These are phyloP conservation scores for Plumapathes pennacea DNA, from an alignment of 92 coral and sea anemone genomes.

Conservation along the genomic window DNA sequence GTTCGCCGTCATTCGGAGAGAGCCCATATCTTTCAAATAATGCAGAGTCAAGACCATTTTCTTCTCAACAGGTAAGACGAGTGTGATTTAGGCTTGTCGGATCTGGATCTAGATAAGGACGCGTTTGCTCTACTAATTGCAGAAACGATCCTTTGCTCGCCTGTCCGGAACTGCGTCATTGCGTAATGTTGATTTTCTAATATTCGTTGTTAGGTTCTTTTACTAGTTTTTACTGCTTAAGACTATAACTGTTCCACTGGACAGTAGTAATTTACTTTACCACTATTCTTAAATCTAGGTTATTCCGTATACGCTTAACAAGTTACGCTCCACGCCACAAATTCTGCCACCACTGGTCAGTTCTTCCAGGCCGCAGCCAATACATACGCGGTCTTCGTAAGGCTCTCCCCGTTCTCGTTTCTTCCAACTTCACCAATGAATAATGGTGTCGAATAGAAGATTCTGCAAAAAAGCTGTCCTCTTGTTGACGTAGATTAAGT, in stretches of 20 bases:
- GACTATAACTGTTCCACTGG: slow-evolving; percentile 23
- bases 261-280: slow-evolving; percentile 33
- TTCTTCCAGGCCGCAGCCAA: slow-evolving; percentile 12
- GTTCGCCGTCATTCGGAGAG: slow-evolving; percentile 46
- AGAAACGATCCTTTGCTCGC: no score
- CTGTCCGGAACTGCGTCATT: no score
- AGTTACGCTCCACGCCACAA: slow-evolving; percentile 18
- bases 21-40: slow-evolving; percentile 39
- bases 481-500: no score
- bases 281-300: slow-evolving; percentile 19
- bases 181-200: no score
- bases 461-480: no score
- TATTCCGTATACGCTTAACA: no score
- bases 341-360: slow-evolving; percentile 26
- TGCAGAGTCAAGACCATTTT: slow-evolving; percentile 32
- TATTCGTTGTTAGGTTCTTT: no score
- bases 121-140: slow-evolving; percentile 6
- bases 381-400: no score
- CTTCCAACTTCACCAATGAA: no score
- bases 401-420: no score
- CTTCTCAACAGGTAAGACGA: slow-evolving; percentile 24
- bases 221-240: no score
- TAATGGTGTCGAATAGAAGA: no score
- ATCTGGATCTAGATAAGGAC: slow-evolving; percentile 31
- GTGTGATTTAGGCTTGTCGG: slow-evolving; percentile 24